phyloP scores from a whole-genome alignment of 2,113 vertebrate species.

The Microtus ochrogaster region DNA sequence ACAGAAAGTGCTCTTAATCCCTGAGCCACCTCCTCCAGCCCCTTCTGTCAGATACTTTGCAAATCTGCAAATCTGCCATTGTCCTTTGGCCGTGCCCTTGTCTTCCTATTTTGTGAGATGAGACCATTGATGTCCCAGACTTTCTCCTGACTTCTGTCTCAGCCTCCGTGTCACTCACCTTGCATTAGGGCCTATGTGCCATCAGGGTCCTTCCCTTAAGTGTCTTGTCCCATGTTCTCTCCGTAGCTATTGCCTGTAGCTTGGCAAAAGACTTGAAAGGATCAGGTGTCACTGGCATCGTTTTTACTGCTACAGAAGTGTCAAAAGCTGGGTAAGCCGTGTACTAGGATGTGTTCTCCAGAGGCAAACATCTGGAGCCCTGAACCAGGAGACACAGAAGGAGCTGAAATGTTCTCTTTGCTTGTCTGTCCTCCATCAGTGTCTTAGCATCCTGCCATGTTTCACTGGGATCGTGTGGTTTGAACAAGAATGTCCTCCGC shows the following conservation, averaged over 20 bases:
- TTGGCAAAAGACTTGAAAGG: background rate
- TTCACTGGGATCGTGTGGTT: background rate
- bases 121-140: fast-evolving
- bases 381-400: background rate
- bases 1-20: background rate
- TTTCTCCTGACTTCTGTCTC: background rate
- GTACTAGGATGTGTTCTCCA: too few relatives aligned
- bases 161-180: fast-evolving
- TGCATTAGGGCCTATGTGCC: fast-evolving
- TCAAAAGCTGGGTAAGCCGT: fast-evolving
- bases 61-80: background rate
- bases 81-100: fast-evolving
- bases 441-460: background rate
- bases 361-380: background rate
- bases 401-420: background rate
- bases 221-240: background rate
- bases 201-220: background rate
- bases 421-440: fast-evolving
- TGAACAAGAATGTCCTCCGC: background rate
- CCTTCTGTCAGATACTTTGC: background rate
- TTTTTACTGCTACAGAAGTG: fast-evolving
- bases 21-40: background rate
- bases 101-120: background rate
- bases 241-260: background rate
- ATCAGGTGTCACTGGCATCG: fast-evolving